Evolutionary conservation across 2,113 vertebrate species (phyloP).

Genomic region (Muscicapa adusta): DNA sequence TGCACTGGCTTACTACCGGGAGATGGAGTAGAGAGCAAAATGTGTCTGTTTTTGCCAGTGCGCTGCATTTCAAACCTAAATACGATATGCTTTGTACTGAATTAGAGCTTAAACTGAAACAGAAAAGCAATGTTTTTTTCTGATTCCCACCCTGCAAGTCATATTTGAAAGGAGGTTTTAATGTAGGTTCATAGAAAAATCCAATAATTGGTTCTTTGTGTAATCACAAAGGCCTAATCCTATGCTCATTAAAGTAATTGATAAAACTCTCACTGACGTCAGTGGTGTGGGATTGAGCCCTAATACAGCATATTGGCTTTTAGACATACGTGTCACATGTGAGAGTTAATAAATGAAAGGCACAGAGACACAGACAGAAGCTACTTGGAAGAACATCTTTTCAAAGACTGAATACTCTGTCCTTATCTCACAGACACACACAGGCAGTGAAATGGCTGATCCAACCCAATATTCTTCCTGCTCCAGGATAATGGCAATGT

Average conservation of each 20-base stretch:
- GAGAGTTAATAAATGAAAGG: neutral
- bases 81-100: neutral
- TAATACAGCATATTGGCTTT: neutral
- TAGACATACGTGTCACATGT: neutral
- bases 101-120: neutral
- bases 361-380: neutral
- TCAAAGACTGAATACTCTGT: neutral
- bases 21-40: neutral
- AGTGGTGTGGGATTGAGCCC: neutral
- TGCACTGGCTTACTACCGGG: neutral
- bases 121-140: neutral
- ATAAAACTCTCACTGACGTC: constrained; percentile 9
- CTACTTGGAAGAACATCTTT: constrained; percentile 5
- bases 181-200: neutral
- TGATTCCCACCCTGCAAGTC: neutral
- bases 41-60: neutral
- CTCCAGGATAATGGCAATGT: neutral
- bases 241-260: constrained; percentile 36
- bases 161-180: neutral
- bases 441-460: constrained; percentile 18
- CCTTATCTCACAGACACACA: constrained; percentile 53
- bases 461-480: neutral
- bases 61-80: neutral
- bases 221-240: constrained; percentile 37
- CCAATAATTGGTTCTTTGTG: neutral